phyloP scores from a whole-genome alignment of 2,888 invertebrate species.

The Nezara viridula region DNA sequence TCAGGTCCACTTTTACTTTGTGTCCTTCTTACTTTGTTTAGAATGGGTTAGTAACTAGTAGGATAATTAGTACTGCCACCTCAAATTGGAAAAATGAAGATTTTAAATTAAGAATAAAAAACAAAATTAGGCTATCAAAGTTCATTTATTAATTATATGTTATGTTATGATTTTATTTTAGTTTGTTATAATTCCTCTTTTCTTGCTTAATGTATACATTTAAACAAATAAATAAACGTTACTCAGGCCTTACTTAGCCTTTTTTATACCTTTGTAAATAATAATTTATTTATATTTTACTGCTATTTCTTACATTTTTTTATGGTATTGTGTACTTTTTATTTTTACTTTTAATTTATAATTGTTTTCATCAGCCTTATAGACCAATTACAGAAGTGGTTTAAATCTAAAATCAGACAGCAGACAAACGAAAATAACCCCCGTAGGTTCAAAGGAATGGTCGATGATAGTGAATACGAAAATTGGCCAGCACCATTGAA shows the following conservation, averaged over 20 bases:
- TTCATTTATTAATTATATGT: neutral
- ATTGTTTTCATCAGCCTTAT: conserved; percentile 76
- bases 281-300: neutral
- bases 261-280: too few species aligned
- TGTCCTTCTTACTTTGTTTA: too few species aligned
- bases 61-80: too few species aligned
- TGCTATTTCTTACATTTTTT: neutral
- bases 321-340: neutral
- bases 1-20: too few species aligned
- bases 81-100: too few species aligned
- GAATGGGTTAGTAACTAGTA: too few species aligned
- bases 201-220: too few species aligned
- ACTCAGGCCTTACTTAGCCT: too few species aligned
- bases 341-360: too few species aligned
- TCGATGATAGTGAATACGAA: conserved; percentile 83
- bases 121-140: neutral
- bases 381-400: conserved; percentile 82
- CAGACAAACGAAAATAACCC: conserved; percentile 77
- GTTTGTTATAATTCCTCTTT: neutral
- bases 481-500: conserved; percentile 87
- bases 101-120: too few species aligned
- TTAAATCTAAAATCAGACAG: conserved; percentile 82
- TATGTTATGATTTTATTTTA: neutral
- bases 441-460: conserved; percentile 70
- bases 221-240: neutral